A percentile compares a stretch with the other conserved stretches of the same genome.
Conservation (phyloP, 1,140 invertebrate genomes). For the Stegodyphus mimosarum region DNA sequence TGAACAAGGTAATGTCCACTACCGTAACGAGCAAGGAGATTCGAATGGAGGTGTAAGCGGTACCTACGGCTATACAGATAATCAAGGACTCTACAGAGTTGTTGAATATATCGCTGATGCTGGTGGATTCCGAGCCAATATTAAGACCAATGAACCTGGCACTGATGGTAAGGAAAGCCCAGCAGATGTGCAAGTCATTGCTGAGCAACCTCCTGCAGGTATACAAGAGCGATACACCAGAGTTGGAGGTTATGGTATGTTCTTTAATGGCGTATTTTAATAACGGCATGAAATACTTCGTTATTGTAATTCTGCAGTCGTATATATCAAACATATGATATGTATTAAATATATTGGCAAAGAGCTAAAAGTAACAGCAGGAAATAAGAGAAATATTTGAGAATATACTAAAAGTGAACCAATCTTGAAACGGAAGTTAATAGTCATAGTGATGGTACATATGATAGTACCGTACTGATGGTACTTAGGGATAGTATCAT, state of each 20-base stretch:
- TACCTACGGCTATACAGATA: conserved; percentile 85
- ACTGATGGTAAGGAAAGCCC: conserved; percentile 67
- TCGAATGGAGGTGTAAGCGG: conserved; percentile 84
- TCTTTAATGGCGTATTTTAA: too few species aligned
- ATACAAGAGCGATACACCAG: background rate
- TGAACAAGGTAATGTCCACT: conserved; percentile 19
- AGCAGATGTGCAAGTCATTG: conserved; percentile 38
- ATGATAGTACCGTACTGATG: too few species aligned
- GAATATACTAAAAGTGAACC: too few species aligned
- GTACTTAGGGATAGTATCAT: too few species aligned
- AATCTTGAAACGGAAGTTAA: too few species aligned
- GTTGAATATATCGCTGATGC: conserved; percentile 68
- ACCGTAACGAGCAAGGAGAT: conserved; percentile 77
- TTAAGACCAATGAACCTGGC: conserved; percentile 49
- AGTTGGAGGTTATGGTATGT: background rate
- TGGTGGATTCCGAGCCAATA: conserved; percentile 32
- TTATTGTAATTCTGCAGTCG: too few species aligned
- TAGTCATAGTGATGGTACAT: too few species aligned
- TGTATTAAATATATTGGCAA: too few species aligned
- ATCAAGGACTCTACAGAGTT: conserved; percentile 81
- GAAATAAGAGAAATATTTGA: too few species aligned
- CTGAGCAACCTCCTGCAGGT: conserved; percentile 21
- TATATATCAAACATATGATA: too few species aligned
- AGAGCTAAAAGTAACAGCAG: too few species aligned
- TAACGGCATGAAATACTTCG: too few species aligned